Percentiles rank a stretch among this genome's conserved stretches.
Conservation (phyloP, 2,113 vertebrate genomes). For the Macquaria australasica region DNA sequence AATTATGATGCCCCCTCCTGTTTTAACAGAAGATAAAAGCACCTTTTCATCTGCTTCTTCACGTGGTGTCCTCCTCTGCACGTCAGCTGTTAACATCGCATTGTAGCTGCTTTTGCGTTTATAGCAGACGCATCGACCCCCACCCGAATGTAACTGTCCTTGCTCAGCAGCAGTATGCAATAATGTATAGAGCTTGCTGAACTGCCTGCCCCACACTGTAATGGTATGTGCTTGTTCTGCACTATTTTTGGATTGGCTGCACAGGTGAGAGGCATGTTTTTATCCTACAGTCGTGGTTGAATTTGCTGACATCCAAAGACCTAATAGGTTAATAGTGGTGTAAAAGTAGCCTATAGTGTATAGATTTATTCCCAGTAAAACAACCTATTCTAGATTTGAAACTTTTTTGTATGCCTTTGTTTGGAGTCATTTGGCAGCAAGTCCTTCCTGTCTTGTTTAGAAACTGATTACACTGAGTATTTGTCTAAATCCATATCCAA, state of each 20-base stretch:
- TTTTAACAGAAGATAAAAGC: conserved; percentile 48
- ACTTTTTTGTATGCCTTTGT: too few relatives aligned
- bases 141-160: background rate
- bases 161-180: conserved; percentile 21
- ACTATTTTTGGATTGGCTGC: conserved; percentile 14
- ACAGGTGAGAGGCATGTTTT: conserved; percentile 19
- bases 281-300: background rate
- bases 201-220: background rate
- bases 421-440: too few relatives aligned
- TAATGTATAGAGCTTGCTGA: conserved; percentile 24
- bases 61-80: conserved; percentile 46
- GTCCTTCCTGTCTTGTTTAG: too few relatives aligned
- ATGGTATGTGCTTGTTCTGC: conserved; percentile 42
- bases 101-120: conserved; percentile 6
- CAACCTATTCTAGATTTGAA: too few relatives aligned
- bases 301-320: background rate
- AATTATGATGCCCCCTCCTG: conserved; percentile 29
- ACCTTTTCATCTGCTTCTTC: conserved; percentile 64
- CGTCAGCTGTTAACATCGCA: conserved; percentile 47
- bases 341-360: too few relatives aligned
- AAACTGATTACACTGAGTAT: too few relatives aligned
- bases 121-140: conserved; percentile 13
- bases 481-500: too few relatives aligned
- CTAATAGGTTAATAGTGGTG: background rate
- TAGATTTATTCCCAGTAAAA: too few relatives aligned